Evolutionary conservation across 1,140 invertebrate genomes (phyloP).

Genomic region (Platyscapa corneri): DNA sequence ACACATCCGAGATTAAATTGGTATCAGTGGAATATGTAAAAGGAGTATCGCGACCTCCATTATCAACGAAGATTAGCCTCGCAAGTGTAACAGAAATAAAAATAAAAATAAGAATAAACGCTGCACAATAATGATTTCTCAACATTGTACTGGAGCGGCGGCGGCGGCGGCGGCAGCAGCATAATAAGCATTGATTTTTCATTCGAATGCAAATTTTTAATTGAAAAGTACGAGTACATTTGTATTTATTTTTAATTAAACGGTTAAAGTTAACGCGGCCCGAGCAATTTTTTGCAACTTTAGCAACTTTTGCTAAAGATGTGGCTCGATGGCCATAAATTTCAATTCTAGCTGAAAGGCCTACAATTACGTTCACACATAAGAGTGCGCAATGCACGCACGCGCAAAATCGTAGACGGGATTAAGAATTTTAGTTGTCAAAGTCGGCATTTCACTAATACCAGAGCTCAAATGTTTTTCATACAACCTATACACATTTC

Average conservation of each 20-base stretch:
- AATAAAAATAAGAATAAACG: no score
- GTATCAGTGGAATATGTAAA: not conserved
- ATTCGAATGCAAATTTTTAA: not conserved
- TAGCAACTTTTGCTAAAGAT: not conserved
- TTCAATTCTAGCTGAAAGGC: not conserved
- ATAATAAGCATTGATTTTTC: not conserved
- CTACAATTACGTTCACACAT: not conserved
- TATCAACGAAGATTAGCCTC: no score
- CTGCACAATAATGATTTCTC: not conserved
- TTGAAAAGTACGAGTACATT: not conserved
- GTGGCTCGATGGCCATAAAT: not conserved
- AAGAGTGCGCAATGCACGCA: not conserved
- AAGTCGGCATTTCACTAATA: not conserved
- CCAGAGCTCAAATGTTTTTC: not conserved
- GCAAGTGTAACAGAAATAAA: no score
- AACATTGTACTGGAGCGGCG: no score
- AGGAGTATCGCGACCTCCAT: not conserved
- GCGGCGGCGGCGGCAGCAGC: no score
- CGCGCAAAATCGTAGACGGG: not conserved
- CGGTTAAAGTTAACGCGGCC: not conserved
- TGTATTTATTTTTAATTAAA: not conserved
- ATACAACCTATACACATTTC: not conserved
- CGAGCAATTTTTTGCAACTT: not conserved
- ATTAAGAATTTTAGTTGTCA: constrained; percentile 14
- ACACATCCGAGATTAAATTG: not conserved